These are phyloP conservation scores for Hozukius guyotensis DNA, from an alignment of 2,797 vertebrate genomes.

Conservation along the genomic window DNA sequence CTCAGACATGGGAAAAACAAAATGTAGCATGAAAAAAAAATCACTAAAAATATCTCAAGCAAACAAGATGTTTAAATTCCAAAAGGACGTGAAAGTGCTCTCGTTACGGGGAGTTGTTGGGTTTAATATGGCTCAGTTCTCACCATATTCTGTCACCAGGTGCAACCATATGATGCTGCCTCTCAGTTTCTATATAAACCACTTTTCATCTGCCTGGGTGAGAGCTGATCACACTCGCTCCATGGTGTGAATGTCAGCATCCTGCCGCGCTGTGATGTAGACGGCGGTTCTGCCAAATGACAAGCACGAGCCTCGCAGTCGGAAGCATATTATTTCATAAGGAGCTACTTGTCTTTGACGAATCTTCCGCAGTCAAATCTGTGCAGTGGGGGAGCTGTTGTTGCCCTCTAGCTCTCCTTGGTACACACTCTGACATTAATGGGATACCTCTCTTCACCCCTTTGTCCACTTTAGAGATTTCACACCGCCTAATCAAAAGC, in stretches of 20 bases:
- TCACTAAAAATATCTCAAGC: conserved; percentile 30
- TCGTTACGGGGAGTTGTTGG: conserved; percentile 52
- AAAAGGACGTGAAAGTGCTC: conserved; percentile 36
- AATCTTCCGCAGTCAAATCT: conserved; percentile 62
- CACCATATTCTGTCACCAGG: conserved; percentile 73
- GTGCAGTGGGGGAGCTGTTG: conserved; percentile 46
- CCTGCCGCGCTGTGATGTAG: conserved; percentile 71
- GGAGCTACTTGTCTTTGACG: conserved; percentile 72
- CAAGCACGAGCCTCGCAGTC: conserved; percentile 68
- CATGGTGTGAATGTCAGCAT: conserved; percentile 81
- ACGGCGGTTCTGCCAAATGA: conserved; percentile 73
- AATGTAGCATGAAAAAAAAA: background rate
- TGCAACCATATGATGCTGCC: conserved; percentile 80
- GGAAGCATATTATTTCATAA: conserved; percentile 71
- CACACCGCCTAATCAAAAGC: conserved; percentile 49
- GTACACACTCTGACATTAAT: conserved; percentile 56
- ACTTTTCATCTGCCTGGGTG: conserved; percentile 78
- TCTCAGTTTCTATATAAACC: conserved; percentile 82
- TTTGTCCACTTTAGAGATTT: conserved; percentile 58
- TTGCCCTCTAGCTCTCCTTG: conserved; percentile 67
- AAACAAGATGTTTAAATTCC: conserved; percentile 40
- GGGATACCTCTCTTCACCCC: conserved; percentile 49
- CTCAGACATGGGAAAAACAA: conserved; percentile 14
- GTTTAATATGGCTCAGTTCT: conserved; percentile 65
- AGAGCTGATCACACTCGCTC: conserved; percentile 79